These are phyloP conservation scores for Zaprionus lineosus DNA, from an alignment of 2,888 invertebrate species.

Conservation along the genomic window DNA sequence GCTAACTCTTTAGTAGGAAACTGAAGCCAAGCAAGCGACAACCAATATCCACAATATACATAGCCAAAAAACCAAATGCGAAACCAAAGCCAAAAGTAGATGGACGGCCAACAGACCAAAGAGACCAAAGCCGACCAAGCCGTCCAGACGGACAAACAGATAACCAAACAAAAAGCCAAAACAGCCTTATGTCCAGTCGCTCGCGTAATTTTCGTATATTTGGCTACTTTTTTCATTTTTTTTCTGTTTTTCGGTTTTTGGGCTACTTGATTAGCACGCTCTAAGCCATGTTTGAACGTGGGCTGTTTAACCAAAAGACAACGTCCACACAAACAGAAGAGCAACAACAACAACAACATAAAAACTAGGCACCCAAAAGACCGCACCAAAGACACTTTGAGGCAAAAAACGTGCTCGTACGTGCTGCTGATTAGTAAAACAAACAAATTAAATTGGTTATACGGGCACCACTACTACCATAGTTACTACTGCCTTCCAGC, in stretches of 20 bases:
- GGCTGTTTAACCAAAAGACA: conserved; percentile 68
- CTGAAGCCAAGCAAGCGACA: conserved; percentile 28
- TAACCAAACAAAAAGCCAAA: conserved; percentile 19
- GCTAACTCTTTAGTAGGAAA: conserved; percentile 34
- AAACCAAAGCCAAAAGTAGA: conserved; percentile 34
- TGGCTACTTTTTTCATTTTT: too few species aligned
- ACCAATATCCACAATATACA: neutral
- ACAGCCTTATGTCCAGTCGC: conserved; percentile 58
- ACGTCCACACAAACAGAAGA: too few species aligned
- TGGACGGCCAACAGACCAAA: conserved; percentile 45
- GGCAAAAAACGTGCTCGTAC: conserved; percentile 63
- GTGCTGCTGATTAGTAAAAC: conserved; percentile 76
- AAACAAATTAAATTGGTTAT: conserved; percentile 69
- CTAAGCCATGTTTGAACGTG: conserved; percentile 74
- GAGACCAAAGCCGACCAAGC: conserved; percentile 14
- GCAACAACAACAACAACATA: conserved; percentile 19
- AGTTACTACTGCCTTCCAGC: neutral
- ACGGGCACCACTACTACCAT: conserved; percentile 2
- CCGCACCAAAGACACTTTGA: conserved; percentile 62
- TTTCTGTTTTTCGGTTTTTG: too few species aligned
- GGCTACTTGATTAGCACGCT: conserved; percentile 74
- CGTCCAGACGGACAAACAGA: conserved; percentile 3
- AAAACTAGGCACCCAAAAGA: conserved; percentile 50
- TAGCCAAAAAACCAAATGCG: conserved; percentile 31
- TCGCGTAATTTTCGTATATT: conserved; percentile 68